These are phyloP conservation scores for Porphyrio hochstetteri DNA, from an alignment of 2,113 vertebrate species.

Conservation along the genomic window DNA sequence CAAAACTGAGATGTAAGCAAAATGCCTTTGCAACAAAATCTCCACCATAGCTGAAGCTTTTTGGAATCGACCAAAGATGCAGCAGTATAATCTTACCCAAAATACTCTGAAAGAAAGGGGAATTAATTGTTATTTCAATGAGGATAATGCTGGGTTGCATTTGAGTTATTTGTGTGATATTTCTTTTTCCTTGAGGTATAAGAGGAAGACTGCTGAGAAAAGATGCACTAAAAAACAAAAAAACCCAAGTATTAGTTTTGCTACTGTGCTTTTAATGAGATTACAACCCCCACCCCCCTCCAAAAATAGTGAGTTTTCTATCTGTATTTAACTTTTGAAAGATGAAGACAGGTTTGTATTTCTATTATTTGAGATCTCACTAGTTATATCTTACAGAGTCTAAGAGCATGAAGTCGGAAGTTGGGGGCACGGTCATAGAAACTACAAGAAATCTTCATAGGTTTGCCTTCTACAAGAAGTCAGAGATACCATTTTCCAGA, in stretches of 20 bases:
- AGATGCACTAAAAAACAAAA: background rate
- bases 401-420: background rate
- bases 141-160: background rate
- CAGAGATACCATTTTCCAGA: background rate
- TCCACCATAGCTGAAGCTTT: background rate
- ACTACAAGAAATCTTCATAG: background rate
- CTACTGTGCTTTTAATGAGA: background rate
- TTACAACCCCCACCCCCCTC: background rate
- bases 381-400: background rate
- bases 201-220: background rate
- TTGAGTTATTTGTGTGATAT: background rate
- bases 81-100: background rate
- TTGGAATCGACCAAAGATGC: background rate
- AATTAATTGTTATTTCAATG: background rate
- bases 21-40: background rate
- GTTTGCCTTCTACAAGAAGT: background rate
- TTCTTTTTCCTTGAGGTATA: background rate
- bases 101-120: background rate
- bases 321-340: background rate
- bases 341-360: background rate
- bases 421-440: background rate
- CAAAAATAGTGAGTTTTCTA: background rate
- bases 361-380: background rate
- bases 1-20: background rate
- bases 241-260: background rate